A percentile compares a stretch with the other conserved stretches of the same genome.
Conservation (phyloP, 2,888 invertebrate species). For the Sclerodermus sp. region DNA sequence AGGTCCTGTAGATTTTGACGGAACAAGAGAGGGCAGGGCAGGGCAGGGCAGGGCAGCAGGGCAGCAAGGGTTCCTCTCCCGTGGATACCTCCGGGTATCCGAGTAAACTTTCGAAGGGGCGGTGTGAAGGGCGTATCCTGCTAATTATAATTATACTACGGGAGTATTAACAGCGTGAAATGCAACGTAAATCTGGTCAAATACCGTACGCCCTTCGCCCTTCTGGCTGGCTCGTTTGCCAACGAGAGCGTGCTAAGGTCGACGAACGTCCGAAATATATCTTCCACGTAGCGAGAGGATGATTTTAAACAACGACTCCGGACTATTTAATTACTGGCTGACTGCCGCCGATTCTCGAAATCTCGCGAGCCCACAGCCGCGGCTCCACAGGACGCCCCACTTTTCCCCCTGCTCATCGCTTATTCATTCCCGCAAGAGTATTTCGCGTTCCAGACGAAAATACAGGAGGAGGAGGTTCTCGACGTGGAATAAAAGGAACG, state of each 20-base stretch:
- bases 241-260: constrained; percentile 25
- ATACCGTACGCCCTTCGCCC: constrained; percentile 41
- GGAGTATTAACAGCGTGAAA: constrained; percentile 56
- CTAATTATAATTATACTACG: constrained; percentile 57
- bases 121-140: constrained; percentile 53
- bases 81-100: background rate
- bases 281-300: constrained; percentile 15
- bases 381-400: too few relatives aligned
- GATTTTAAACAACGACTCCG: constrained; percentile 17
- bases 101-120: constrained; percentile 38
- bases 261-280: constrained; percentile 20
- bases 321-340: background rate
- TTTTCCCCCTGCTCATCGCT: too few relatives aligned
- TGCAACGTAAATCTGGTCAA: constrained; percentile 53
- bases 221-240: constrained; percentile 27
- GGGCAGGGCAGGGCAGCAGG: too few relatives aligned
- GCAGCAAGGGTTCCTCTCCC: too few relatives aligned
- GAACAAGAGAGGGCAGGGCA: too few relatives aligned
- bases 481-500: too few relatives aligned
- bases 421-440: too few relatives aligned
- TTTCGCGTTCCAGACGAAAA: too few relatives aligned
- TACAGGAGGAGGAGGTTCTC: too few relatives aligned
- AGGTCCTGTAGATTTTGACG: constrained; percentile 8
- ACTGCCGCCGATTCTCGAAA: background rate
- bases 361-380: background rate